Base-by-base conservation (phyloP, 2,113 vertebrate genomes). In the Oostethus manadensis region DNA sequence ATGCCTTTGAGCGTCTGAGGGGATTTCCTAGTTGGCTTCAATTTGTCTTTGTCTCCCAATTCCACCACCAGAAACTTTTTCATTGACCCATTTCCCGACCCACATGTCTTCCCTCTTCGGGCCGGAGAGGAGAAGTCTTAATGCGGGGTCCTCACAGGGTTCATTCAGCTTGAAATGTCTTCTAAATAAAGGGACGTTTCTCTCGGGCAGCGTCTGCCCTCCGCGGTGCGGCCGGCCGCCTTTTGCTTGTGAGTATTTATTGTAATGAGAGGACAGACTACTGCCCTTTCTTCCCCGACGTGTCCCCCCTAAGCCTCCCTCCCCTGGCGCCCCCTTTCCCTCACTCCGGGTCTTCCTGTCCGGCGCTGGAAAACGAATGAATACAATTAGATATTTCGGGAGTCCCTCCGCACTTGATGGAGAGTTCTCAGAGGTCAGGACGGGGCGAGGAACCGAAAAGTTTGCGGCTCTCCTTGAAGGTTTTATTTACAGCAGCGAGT, bases 321-420 rank as follows among this genome's bases (percentile, higher is more conserved):
- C 72, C 21, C 87, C 70, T 83, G 54, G 20, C 59, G 56, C 80
- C 71, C 74, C 79, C 29, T 66, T 58, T 84, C 21, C n/a, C 77
- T 56, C 70, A 71, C 50, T 26, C 55, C 9, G 46, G 58, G 35
- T 59, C 56, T 67, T 74, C 62, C 88, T 68, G 88, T 88, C 89
- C 87, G 77, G 87, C 79, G 73, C 73, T 43, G 84, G 83, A 88
- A 92, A 92, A 90, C 79, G 81, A 92, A 89, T 90, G 85, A 89
- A 90, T 90, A 89, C 86, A 90, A 88, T 92, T 92, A 92, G 84
- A 85, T 91, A 83, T 87, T 91, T 90, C 67, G 85, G 75, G 83
- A 88, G 84, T 83, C 78, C 61, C 85, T 74, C 82, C 85, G 75
- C 51, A 54, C 58, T 64, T 73, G 58, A 71, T 51, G 58, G 70